Conservation (phyloP, 2,888 invertebrate species). For the Apamea epomidion region DNA sequence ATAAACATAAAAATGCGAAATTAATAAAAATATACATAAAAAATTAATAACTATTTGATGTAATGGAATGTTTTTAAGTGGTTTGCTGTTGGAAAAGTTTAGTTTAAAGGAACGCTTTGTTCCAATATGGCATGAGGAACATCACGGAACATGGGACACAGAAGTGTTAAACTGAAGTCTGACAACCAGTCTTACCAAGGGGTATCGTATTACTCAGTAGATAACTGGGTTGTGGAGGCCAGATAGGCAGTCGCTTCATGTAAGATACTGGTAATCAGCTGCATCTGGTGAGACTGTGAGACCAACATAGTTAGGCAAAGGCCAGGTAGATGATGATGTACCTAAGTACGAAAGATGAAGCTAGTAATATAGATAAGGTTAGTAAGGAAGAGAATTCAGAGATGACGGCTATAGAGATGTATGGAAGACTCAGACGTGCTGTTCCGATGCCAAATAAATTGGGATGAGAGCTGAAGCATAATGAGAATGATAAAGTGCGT, state of each 20-base stretch:
- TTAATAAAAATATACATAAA: too few relatives aligned
- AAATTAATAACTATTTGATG: constrained; percentile 19
- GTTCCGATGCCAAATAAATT: neutral
- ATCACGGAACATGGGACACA: neutral
- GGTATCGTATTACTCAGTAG: neutral
- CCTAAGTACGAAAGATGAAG: neutral
- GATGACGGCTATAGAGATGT: neutral
- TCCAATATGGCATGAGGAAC: neutral
- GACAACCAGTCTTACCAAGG: neutral
- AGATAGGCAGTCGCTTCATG: too few relatives aligned
- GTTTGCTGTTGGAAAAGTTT: neutral
- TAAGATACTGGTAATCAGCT: too few relatives aligned
- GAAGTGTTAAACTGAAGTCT: neutral
- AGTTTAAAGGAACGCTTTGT: neutral
- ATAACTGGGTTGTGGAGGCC: too few relatives aligned
- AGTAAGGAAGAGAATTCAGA: neutral
- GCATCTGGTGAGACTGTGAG: neutral
- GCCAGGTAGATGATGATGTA: neutral
- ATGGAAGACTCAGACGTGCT: neutral
- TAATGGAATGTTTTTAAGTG: constrained; percentile 28
- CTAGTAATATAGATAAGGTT: neutral
- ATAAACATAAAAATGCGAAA: too few relatives aligned
- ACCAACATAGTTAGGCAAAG: neutral
- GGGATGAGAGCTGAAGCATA: neutral
- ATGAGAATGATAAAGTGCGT: neutral